Evolutionary conservation across 2,888 invertebrate genomes (phyloP), one percentile per base, ranked within the genome.

Genomic region (Uropetala carovei): DNA sequence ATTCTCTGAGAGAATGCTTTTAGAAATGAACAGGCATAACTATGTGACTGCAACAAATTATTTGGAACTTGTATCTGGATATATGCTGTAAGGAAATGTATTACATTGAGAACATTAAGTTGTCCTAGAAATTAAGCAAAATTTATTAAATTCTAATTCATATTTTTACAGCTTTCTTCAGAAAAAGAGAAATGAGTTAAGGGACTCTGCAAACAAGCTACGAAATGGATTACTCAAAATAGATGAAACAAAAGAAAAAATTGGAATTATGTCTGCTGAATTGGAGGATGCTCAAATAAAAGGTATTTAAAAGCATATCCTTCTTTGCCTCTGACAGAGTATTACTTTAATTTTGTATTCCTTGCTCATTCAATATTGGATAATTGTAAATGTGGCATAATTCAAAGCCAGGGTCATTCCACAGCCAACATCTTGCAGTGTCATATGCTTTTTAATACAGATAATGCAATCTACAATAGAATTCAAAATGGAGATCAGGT

Each of bases 11-110:
- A 95, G 95, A 94, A 98, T 98, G 98, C 96, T 96, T 93, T 94
- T 95, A 13, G 98, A 98, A 95, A 97, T 98, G 96, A 97, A 97
- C 92, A 95, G 98, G 16, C 96, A 97, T 94, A 98, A 98, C 95
- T 98, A 98, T 94, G 98, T 98, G 84, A 98, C 98, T 0, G 98
- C 98, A 0, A 97, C 97, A 57, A 98, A 98, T 95, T 98, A 98
- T 94, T 95, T 98, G 92, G 98, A 98, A 94, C 96, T 98, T 18
- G 98, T 98, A 0, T 95, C 97, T 0, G 98, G 98, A 13, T 98
- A 98, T 94, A 92, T 27, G 91, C 75, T 14, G 58, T 85, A 92
- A 92, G 18, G 60, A 64, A 92, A 27, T 92, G 14, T 82, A 85
- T 59, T 75, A 13, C 3, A 0, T 27, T 75, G 10, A 27, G 27